These are phyloP conservation scores for Champsocephalus esox DNA, from an alignment of 2,797 vertebrate genomes.

Conservation along the genomic window DNA sequence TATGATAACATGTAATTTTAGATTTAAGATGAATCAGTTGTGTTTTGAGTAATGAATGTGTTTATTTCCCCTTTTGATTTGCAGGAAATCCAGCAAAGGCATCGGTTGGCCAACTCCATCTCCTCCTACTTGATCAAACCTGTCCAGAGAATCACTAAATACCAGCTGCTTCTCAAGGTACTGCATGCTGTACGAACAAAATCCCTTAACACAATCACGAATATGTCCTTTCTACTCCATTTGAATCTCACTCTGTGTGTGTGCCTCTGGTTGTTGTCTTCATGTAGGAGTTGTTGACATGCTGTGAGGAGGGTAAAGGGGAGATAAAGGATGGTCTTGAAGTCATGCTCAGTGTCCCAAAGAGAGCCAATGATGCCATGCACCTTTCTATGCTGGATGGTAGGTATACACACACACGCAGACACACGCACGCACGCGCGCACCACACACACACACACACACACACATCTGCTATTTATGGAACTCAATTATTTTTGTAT, in stretches of 20 bases:
- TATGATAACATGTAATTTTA: neutral
- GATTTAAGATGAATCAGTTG: neutral
- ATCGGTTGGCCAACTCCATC: constrained; percentile 97
- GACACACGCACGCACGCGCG: too few relatives aligned
- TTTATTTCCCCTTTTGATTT: constrained; percentile 10
- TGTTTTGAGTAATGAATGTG: neutral
- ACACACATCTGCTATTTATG: neutral
- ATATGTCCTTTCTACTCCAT: neutral
- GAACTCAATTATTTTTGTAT: too few relatives aligned
- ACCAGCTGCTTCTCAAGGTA: constrained; percentile 98
- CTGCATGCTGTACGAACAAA: neutral
- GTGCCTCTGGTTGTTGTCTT: constrained; percentile 4
- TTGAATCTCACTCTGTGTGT: neutral
- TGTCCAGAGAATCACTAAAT: constrained; percentile 99
- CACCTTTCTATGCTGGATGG: constrained; percentile 99
- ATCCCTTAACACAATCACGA: neutral
- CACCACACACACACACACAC: constrained; percentile 2
- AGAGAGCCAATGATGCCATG: constrained; percentile 99
- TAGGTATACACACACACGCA: constrained; percentile 52
- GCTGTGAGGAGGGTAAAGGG: constrained; percentile 98
- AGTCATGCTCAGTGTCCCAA: constrained; percentile 99
- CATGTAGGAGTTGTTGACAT: constrained; percentile 93
- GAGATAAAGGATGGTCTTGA: constrained; percentile 99
- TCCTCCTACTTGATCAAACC: constrained; percentile 99
- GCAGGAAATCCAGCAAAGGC: constrained; percentile 97